Conservation (phyloP, 2,888 invertebrate species). For the Protophormia terraenovae region DNA sequence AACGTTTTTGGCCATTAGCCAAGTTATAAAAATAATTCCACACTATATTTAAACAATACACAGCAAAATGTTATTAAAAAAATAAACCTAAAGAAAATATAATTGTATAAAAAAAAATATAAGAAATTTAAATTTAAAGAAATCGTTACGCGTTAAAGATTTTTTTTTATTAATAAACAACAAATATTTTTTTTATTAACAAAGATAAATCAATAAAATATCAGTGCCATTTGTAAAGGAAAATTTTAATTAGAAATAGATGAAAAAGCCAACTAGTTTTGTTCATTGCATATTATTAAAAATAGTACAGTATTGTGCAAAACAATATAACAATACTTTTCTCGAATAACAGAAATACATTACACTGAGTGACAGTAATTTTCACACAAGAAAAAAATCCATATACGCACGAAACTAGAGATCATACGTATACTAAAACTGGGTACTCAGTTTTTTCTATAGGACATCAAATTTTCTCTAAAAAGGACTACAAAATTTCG, state of each 20-base stretch:
- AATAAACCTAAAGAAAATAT: not conserved
- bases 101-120: constrained; percentile 24
- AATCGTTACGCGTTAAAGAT: constrained; percentile 9
- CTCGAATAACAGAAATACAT: too few relatives aligned
- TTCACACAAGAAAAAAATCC: too few relatives aligned
- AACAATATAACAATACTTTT: too few relatives aligned
- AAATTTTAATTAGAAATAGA: constrained; percentile 5
- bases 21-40: constrained; percentile 51
- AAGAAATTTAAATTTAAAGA: constrained; percentile 8
- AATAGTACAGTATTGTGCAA: not conserved
- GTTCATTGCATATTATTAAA: not conserved
- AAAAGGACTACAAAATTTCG: too few relatives aligned
- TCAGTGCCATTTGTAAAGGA: not conserved
- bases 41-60: constrained; percentile 34
- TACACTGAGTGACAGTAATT: too few relatives aligned
- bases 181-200: not conserved
- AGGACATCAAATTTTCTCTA: too few relatives aligned
- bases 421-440: too few relatives aligned
- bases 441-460: too few relatives aligned
- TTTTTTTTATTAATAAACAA: constrained; percentile 26
- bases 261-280: not conserved
- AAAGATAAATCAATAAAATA: not conserved
- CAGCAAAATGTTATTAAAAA: not conserved
- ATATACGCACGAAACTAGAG: too few relatives aligned
- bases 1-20: constrained; percentile 58